Conservation (phyloP, 2,797 vertebrate genomes). For the Synanceia verrucosa region DNA sequence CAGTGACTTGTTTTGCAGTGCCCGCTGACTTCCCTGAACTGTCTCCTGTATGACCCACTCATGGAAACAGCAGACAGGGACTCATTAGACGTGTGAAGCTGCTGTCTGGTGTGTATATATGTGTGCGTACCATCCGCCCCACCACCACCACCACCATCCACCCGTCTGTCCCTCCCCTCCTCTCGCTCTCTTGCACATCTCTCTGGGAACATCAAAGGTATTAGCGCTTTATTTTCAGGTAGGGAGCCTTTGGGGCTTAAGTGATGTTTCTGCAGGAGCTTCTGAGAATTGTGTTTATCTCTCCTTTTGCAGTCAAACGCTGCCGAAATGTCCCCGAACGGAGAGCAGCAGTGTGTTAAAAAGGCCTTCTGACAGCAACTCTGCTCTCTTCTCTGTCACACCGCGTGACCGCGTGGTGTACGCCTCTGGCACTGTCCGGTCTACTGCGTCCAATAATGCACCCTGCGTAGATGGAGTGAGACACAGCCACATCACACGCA, state of each 20-base stretch:
- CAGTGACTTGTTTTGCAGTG: constrained; percentile 20
- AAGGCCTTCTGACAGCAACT: constrained; percentile 76
- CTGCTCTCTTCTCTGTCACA: constrained; percentile 72
- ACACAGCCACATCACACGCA: constrained; percentile 1
- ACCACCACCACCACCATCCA: too few relatives aligned
- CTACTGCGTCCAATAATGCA: constrained; percentile 73
- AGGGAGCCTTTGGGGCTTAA: constrained; percentile 61
- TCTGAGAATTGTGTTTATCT: constrained; percentile 68
- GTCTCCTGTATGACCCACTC: constrained; percentile 18
- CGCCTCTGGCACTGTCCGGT: constrained; percentile 74
- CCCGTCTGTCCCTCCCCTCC: constrained; percentile 6
- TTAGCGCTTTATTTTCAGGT: constrained; percentile 67
- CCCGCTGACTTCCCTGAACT: constrained; percentile 19
- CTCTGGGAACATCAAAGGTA: constrained; percentile 71
- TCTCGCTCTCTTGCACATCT: constrained; percentile 54
- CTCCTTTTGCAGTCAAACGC: constrained; percentile 61
- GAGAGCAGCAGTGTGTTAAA: constrained; percentile 77
- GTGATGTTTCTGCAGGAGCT: constrained; percentile 62
- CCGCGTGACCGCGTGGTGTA: constrained; percentile 73
- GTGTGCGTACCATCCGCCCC: too few relatives aligned
- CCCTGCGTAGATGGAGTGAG: constrained; percentile 59
- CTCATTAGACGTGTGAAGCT: constrained; percentile 55
- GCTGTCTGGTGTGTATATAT: constrained; percentile 4
- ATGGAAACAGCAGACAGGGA: constrained; percentile 32
- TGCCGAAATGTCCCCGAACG: constrained; percentile 64